These are phyloP conservation scores for Vulpes vulpes DNA, from an alignment of 2,113 vertebrate genomes.

Conservation along the genomic window DNA sequence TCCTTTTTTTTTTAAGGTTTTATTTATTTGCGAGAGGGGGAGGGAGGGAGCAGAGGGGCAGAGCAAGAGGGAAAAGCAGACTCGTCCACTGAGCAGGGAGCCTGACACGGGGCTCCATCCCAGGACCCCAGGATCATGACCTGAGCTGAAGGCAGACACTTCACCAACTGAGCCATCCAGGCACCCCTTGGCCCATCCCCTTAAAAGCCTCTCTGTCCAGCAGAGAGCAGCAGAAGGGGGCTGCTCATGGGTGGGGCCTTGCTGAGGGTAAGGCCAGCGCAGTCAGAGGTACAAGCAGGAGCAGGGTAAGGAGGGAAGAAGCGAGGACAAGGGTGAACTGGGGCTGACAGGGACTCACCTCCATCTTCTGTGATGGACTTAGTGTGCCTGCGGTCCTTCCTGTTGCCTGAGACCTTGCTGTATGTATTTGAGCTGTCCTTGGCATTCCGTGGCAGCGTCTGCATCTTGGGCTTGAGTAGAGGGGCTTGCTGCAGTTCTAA, in stretches of 20 bases:
- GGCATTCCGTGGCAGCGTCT: neutral
- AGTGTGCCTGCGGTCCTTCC: neutral
- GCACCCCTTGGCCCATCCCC: neutral
- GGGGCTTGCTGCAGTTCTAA: neutral
- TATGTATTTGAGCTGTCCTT: neutral
- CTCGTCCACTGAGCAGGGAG: neutral
- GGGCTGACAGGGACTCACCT: conserved; percentile 31
- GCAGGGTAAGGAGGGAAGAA: neutral
- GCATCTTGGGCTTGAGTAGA: neutral
- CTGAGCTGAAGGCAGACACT: neutral
- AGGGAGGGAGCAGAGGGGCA: neutral
- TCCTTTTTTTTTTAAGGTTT: neutral
- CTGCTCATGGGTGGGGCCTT: neutral
- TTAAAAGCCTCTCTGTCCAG: neutral
- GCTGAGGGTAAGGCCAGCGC: neutral
- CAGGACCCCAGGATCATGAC: neutral
- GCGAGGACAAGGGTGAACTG: too few relatives aligned
- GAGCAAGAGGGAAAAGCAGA: neutral
- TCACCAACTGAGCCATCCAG: neutral
- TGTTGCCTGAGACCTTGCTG: neutral
- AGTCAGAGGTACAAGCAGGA: neutral
- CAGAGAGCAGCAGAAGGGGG: neutral
- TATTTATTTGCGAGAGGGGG: neutral
- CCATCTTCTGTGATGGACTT: neutral
- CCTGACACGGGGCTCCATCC: neutral